Conservation (phyloP, 2,113 vertebrate species). For the Lophura nycthemera region DNA sequence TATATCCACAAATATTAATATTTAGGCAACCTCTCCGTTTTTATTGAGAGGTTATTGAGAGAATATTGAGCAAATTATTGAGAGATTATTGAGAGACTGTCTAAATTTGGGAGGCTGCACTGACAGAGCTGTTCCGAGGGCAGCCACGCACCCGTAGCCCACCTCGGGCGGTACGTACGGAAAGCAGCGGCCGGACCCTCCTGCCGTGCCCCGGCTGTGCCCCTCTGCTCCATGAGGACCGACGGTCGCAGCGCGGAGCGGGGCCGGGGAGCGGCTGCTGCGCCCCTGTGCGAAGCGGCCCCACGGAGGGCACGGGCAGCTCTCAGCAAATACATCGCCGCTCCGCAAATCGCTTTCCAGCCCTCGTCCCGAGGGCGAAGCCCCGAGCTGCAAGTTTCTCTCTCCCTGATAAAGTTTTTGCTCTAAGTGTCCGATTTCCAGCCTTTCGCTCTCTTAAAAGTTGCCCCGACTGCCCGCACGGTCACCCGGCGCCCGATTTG, state of each 20-base stretch:
- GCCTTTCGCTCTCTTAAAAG: slow-evolving; percentile 41
- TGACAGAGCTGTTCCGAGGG: slow-evolving; percentile 68
- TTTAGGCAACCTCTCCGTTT: not conserved
- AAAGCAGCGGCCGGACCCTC: slow-evolving; percentile 61
- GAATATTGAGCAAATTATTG: not conserved
- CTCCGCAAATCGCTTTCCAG: slow-evolving; percentile 35
- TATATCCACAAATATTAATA: not conserved
- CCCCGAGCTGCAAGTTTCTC: not conserved
- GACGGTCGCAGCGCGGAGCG: slow-evolving; percentile 38
- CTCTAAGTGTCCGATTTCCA: slow-evolving; percentile 32
- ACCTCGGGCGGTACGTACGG: slow-evolving; percentile 72
- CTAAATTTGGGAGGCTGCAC: slow-evolving; percentile 35
- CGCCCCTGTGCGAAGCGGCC: not conserved
- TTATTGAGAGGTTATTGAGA: not conserved
- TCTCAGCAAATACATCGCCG: not conserved
- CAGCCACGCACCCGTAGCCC: slow-evolving; percentile 68
- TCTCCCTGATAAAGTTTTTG: slow-evolving; percentile 12
- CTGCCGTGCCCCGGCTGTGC: slow-evolving; percentile 62
- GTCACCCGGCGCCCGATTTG: slow-evolving; percentile 36
- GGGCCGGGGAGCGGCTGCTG: not conserved
- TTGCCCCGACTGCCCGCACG: slow-evolving; percentile 32
- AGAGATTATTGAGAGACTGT: slow-evolving; percentile 4
- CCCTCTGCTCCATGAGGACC: slow-evolving; percentile 59
- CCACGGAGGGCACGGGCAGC: not conserved
- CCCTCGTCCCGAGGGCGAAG: slow-evolving; percentile 28